These are phyloP conservation scores for Eurypyga helias DNA, from an alignment of 2,113 vertebrate genomes.

Conservation along the genomic window DNA sequence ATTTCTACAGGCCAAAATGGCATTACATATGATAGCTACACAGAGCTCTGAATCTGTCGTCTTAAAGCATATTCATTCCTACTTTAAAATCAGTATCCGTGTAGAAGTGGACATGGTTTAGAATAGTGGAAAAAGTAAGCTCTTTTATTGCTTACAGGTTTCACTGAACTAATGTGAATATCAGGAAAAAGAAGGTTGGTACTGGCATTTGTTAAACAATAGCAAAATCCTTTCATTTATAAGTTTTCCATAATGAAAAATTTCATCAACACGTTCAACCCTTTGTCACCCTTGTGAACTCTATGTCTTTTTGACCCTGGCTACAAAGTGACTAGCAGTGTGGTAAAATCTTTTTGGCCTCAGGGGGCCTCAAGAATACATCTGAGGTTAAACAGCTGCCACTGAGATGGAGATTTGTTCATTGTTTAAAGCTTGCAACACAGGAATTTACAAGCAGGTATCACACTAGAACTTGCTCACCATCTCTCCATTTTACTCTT, in stretches of 20 bases:
- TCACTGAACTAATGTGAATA: not conserved
- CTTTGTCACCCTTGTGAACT: not conserved
- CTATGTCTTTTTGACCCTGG: not conserved
- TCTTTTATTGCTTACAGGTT: not conserved
- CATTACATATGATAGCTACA: not conserved
- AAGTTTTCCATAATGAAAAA: not conserved
- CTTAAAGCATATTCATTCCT: not conserved
- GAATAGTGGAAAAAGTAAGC: not conserved
- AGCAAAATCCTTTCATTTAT: not conserved
- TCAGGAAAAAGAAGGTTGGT: not conserved
- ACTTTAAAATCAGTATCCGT: not conserved
- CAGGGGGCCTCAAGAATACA: not conserved
- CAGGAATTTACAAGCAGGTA: constrained; percentile 3
- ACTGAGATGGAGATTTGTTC: not conserved
- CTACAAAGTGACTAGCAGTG: not conserved
- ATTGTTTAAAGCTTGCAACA: not conserved
- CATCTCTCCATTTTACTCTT: not conserved
- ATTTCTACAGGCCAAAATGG: not conserved
- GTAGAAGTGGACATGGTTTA: not conserved
- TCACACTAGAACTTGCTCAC: not conserved
- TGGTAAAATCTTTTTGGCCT: not conserved
- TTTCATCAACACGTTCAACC: accelerated
- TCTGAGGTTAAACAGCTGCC: not conserved
- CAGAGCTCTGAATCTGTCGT: not conserved
- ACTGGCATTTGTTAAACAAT: not conserved